A percentile compares a stretch with the other conserved stretches of the same genome.
phyloP scores from a whole-genome alignment of 1,140 invertebrate genomes.

The Rhagoletis zephyria region DNA sequence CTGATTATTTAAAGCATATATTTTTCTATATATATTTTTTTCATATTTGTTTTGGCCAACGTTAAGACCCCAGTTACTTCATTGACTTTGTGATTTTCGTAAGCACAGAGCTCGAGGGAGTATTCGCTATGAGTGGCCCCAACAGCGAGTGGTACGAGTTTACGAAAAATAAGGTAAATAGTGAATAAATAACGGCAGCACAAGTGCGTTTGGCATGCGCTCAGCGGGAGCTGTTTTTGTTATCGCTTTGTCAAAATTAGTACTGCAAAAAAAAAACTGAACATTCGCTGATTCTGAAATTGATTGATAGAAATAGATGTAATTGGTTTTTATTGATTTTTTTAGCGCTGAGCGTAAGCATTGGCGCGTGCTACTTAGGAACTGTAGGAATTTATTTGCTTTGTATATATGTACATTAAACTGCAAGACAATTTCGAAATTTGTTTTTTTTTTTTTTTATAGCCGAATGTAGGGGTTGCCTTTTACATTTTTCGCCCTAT shows the following conservation, averaged over 20 bases:
- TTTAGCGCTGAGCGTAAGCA: too few species aligned
- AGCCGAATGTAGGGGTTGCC: too few species aligned
- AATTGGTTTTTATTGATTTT: neutral
- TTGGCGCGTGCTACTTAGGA: too few species aligned
- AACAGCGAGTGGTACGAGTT: neutral
- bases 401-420: too few species aligned
- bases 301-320: neutral
- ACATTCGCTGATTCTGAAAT: neutral
- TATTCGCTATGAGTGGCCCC: neutral
- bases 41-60: neutral
- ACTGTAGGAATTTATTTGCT: too few species aligned
- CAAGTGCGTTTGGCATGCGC: neutral
- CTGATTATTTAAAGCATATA: neutral
- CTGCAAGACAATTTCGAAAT: too few species aligned
- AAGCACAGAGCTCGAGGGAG: neutral
- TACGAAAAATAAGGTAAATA: neutral
- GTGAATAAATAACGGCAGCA: neutral
- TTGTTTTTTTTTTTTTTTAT: too few species aligned
- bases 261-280: neutral
- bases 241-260: too few species aligned
- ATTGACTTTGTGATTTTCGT: neutral
- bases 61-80: conserved; percentile 8
- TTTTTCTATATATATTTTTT: too few species aligned
- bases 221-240: neutral
- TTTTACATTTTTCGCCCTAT: too few species aligned